phyloP scores from a whole-genome alignment of 1,140 invertebrate species.

The Zophobas atratus region DNA sequence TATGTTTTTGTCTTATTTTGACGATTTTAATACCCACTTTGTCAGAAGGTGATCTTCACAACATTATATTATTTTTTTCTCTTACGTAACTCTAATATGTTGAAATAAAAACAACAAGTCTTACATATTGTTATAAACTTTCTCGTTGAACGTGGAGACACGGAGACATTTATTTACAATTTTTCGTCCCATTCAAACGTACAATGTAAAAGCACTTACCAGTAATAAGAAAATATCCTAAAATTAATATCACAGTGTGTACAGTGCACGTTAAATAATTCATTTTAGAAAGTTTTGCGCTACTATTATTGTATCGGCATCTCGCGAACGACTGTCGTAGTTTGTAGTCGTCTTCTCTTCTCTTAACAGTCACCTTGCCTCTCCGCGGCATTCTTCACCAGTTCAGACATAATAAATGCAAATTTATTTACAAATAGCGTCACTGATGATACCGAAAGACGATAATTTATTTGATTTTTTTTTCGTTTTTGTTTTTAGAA shows the following conservation, averaged over 20 bases:
- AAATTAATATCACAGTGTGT: constrained; percentile 60
- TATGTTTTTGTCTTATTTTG: too few species aligned
- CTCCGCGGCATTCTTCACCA: constrained; percentile 28
- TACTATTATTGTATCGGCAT: constrained; percentile 54
- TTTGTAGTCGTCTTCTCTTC: constrained; percentile 37
- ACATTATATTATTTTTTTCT: constrained; percentile 6
- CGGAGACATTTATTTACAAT: constrained; percentile 18
- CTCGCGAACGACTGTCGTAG: constrained; percentile 52
- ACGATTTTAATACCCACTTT: too few species aligned
- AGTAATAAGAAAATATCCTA: constrained; percentile 62
- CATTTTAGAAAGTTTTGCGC: constrained; percentile 55
- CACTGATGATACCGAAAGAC: not conserved
- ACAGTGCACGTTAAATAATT: constrained; percentile 55
- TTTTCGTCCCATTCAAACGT: not conserved
- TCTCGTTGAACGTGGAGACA: not conserved
- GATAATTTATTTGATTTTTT: not conserved
- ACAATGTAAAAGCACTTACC: constrained; percentile 55
- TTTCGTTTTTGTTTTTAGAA: constrained; percentile 49
- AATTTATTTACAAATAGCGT: constrained; percentile 36
- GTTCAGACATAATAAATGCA: not conserved
- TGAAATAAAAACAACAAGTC: constrained; percentile 41
- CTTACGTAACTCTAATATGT: constrained; percentile 19
- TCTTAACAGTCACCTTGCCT: constrained; percentile 42
- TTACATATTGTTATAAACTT: constrained; percentile 37
- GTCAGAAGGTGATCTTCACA: too few species aligned